Evolutionary conservation across 2,797 vertebrate species (phyloP), one percentile per base, ranked within the genome.

Genomic region (Enteromius afrohamiltoni): DNA sequence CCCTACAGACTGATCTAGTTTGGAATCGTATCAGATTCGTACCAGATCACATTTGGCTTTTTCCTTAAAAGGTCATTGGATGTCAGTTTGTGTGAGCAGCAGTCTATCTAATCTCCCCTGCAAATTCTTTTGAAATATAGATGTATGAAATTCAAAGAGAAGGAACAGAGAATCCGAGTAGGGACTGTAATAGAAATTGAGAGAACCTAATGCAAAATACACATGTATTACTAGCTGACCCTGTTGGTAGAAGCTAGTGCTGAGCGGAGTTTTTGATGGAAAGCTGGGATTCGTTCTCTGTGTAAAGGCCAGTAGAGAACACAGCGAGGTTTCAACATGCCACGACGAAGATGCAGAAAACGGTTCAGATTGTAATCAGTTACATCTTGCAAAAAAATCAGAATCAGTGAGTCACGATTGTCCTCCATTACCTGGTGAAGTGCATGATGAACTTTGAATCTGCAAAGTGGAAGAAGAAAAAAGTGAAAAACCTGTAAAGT

Each of bases 331-430:
- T 93, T 96, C 88, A 99, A 92, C 97, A 99, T 99, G 86, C 96
- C 97, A 92, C 96, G 95, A 88, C 97, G 94, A 62, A 99, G 92
- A 77, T 93, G 94, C 85, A 99, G 95, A 1, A 95, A 92, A 0
- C 90, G 93, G 64, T 95, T 96, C 68, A 99, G 85, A 87, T 92
- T 96, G 90, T 97, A 96, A 91, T 99, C 98, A 11, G 96, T 95
- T 42, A 99, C 96, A 21, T 98, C 95, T 78, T 98, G 93, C 79
- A 97, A 93, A 89, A 99, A 97, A 83, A 99, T 93, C 91, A 99
- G 75, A 79, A 99, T 93, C 88, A 99, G 96, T 0, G 97, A 96
- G 90, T 99, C 96, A 21, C 96, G 93, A 90, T 95, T 98, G 90
- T 95, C 94, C 91, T 97, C 96, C 79, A 99, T 94, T 83, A 97